Conservation (phyloP, 2,113 vertebrate genomes). For the Onychostruthus taczanowskii region DNA sequence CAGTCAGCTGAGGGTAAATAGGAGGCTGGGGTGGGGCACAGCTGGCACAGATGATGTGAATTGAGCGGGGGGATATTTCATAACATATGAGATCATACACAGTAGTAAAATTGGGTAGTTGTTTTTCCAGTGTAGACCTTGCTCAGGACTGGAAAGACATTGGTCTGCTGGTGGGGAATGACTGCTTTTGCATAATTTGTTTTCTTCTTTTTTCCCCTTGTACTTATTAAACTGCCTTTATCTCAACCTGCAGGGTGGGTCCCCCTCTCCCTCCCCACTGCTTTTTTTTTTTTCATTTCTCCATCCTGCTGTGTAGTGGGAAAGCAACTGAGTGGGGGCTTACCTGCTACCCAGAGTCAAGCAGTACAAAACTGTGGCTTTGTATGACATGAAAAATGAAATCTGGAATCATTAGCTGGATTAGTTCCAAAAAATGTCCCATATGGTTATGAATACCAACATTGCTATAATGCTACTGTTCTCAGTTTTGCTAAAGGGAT, state of each 20-base stretch:
- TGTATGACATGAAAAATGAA: neutral
- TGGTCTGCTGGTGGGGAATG: neutral
- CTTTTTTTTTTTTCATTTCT: neutral
- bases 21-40: neutral
- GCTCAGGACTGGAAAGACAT: neutral
- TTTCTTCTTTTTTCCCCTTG: neutral
- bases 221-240: neutral
- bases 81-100: accelerated
- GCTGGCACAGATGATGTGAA: neutral
- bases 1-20: neutral
- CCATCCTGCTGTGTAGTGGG: neutral
- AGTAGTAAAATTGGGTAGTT: neutral
- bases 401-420: neutral
- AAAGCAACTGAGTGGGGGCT: neutral
- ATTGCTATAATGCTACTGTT: neutral
- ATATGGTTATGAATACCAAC: neutral
- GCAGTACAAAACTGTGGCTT: neutral
- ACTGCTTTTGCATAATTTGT: neutral
- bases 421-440: neutral
- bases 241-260: neutral
- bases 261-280: neutral
- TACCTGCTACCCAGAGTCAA: neutral
- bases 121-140: neutral
- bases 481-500: neutral
- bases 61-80: neutral